Base-by-base conservation (phyloP, 2,888 invertebrate genomes). In the Miltochrista miniata region DNA sequence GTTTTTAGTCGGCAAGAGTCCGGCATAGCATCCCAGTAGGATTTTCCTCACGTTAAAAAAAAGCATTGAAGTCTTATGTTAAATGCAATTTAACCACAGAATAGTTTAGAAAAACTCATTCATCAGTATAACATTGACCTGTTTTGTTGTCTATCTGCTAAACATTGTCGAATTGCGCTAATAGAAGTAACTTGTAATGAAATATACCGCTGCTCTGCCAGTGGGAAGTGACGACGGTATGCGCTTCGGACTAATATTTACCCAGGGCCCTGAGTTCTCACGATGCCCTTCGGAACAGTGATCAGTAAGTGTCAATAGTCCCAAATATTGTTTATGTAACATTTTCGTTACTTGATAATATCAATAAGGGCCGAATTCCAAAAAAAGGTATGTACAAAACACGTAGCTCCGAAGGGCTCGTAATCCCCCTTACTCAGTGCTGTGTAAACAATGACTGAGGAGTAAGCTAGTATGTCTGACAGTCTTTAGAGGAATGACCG, bases 281-380 rank as follows among this genome's bases (percentile, higher is more conserved):
- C 87, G 87, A 62, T 52, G 68, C 47, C 59, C 69, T 54, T 64
- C 68, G 58, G 64, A 55, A 70, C 70, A 54, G 62, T 74, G 77
- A 87, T 88, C 81, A 87, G 79, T 80, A 68, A 75, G 72, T 77
- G 85, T 87, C 85, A 86, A 85, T 81, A 87, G 52, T 52, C 53
- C 45, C 52, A 61, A 61, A 61, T 61, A 56, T 54, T 83, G 79
- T 85, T 83, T 82, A 83, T 81, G 76, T 81, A 83, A 72, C 79
- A 82, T 84, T 79, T 68, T 38, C 51, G 60, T 55, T 38, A 36
- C 38, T 24, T 24, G 18, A 4, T 24, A 24, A 24, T 24, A 24
- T 24, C 5, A 24, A 24, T 24, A 9, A 15, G 36, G 1, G 11
- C 4, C 10, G 14, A 36, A 36, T 36, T 10, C 14, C 10, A 36